Evolutionary conservation across 2,797 vertebrate genomes (phyloP).

Genomic region (Anniella stebbinsi): DNA sequence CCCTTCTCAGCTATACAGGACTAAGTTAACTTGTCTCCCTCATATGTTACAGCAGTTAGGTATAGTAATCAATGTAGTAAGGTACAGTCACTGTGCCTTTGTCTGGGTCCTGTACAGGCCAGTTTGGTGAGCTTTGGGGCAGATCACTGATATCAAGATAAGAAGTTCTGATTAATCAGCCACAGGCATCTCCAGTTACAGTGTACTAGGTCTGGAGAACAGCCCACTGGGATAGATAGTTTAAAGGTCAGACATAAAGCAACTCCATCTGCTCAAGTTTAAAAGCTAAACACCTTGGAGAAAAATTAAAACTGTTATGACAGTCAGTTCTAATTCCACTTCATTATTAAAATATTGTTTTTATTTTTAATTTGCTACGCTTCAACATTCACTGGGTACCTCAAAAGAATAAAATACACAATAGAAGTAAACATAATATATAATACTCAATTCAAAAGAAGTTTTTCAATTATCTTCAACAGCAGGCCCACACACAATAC

Average conservation of each 20-base stretch:
- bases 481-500: neutral
- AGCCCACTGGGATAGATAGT: neutral
- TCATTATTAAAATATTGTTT: neutral
- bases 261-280: neutral
- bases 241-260: neutral
- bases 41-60: neutral
- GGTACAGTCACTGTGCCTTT: neutral
- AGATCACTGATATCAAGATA: neutral
- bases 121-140: neutral
- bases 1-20: neutral
- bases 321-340: neutral
- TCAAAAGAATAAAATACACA: neutral
- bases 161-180: neutral
- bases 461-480: neutral
- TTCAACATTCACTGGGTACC: neutral
- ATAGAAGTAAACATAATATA: neutral
- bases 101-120: neutral
- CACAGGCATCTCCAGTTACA: neutral
- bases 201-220: neutral
- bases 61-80: neutral
- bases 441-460: neutral
- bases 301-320: neutral
- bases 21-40: neutral
- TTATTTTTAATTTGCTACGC: neutral
- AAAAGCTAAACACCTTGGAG: neutral